A percentile compares a stretch with the other conserved stretches of the same genome.
Conservation (phyloP, 37 sponge, comb jelly and placozoan genomes). For the Hormiphora californensis region DNA sequence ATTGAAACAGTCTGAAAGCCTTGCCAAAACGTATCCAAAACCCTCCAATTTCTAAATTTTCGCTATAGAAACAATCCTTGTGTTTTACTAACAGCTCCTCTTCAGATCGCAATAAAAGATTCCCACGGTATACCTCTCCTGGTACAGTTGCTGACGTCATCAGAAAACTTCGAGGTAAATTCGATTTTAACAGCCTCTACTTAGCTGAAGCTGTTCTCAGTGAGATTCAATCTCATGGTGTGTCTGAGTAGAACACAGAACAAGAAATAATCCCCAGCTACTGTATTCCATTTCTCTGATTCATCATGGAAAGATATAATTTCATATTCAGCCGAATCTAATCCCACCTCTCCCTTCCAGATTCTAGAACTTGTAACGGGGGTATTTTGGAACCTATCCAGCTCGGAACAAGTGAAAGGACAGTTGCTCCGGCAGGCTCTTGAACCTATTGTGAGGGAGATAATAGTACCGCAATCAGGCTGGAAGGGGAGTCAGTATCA, state of each 20-base stretch:
- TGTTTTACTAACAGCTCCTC: no score
- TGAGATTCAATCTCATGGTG: not conserved
- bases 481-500: slow-evolving; percentile 15
- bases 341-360: slow-evolving; percentile 57
- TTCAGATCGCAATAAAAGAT: slow-evolving; percentile 40
- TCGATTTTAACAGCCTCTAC: not conserved
- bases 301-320: no score
- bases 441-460: not conserved
- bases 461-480: slow-evolving; percentile 6
- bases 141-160: not conserved
- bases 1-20: no score
- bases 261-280: no score
- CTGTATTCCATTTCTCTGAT: no score
- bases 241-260: no score
- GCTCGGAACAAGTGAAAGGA: slow-evolving; percentile 18
- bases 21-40: no score
- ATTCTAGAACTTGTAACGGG: slow-evolving; percentile 76
- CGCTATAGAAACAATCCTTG: no score
- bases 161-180: slow-evolving; percentile 29
- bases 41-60: no score
- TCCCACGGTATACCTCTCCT: not conserved
- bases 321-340: no score
- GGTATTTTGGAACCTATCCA: slow-evolving; percentile 87
- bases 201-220: not conserved
- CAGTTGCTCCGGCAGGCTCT: not conserved